These are phyloP conservation scores for Pteropus rufus DNA, from an alignment of 2,797 vertebrate species.

Conservation along the genomic window DNA sequence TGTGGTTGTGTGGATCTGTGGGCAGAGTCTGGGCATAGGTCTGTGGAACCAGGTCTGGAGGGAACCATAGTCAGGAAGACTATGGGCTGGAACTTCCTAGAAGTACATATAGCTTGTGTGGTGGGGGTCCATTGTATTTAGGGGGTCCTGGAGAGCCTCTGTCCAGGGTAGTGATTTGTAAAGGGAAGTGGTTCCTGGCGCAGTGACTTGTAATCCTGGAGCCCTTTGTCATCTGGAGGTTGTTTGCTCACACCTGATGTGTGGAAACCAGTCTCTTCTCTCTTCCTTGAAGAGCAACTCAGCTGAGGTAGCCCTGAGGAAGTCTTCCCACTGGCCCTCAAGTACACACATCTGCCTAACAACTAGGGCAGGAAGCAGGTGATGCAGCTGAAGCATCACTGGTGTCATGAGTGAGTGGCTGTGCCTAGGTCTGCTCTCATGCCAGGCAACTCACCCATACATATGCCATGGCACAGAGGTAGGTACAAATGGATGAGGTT, in stretches of 20 bases:
- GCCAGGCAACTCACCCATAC: background rate
- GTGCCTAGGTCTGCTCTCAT: background rate
- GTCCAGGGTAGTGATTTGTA: background rate
- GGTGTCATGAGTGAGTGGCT: background rate
- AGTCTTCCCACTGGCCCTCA: background rate
- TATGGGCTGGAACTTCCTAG: background rate
- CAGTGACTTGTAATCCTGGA: background rate
- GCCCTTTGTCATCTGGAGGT: background rate
- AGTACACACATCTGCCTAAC: background rate
- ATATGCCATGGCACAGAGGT: background rate
- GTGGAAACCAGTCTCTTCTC: background rate
- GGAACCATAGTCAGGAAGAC: background rate
- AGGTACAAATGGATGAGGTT: background rate
- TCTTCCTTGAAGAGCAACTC: background rate
- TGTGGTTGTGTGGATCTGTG: background rate
- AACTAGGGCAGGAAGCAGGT: background rate
- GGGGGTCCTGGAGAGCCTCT: background rate
- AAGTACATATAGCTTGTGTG: background rate
- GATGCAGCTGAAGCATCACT: background rate
- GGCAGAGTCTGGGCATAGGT: background rate
- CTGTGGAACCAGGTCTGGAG: background rate
- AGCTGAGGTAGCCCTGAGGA: background rate
- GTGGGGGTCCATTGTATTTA: background rate
- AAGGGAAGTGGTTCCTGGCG: background rate
- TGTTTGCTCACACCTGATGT: background rate